Base-by-base conservation (phyloP, 2,888 invertebrate genomes). In the Cerastis rubricosa region DNA sequence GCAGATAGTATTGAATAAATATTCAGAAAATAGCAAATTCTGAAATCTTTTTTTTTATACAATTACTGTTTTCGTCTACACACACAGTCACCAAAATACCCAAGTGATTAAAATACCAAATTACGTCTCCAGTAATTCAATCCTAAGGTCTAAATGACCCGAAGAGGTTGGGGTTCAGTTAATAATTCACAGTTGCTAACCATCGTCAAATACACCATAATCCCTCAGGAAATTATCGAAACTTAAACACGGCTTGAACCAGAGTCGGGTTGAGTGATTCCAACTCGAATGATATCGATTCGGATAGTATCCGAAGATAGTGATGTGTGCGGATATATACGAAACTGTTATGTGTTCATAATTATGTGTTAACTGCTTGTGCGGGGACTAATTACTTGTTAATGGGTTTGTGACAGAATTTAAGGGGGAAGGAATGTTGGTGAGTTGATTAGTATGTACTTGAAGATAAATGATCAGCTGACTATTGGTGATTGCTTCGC, bases 221-320 rank as follows among this genome's bases (percentile, higher is more conserved):
- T 94, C 95, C 94, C 95, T 43, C 78, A 94, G 95, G 95, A 95
- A 95, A 95, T 95, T 93, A 95, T 93, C 90, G 92, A 93, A 95
- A 95, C 94, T 95, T 95, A 94, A 95, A 94, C 93, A 92, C 83
- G 89, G 92, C 93, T 93, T 90, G 91, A 90, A 83, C 87, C 87
- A 83, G 85, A 70, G 91, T 90, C 84, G 90, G 90, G 88, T 87
- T 88, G 87, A 87, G 90, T 90, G 88, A 91, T 93, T 91, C 83
- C 88, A 90, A 90, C 85, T 89, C 77, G 78, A 85, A 85, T 80
- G 63, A 80, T 88, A 87, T 89, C 88, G 88, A 89, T 89, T 81
- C 71, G 57, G 71, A 80, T 81, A 67, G 35, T 74, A 71, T 65
- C 40, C 59, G 72, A 59, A 81, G 87, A 87, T 87, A 86, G 83